Evolutionary conservation across 2,797 vertebrate species (phyloP).

Genomic region (Hydrocynus forskahlii): DNA sequence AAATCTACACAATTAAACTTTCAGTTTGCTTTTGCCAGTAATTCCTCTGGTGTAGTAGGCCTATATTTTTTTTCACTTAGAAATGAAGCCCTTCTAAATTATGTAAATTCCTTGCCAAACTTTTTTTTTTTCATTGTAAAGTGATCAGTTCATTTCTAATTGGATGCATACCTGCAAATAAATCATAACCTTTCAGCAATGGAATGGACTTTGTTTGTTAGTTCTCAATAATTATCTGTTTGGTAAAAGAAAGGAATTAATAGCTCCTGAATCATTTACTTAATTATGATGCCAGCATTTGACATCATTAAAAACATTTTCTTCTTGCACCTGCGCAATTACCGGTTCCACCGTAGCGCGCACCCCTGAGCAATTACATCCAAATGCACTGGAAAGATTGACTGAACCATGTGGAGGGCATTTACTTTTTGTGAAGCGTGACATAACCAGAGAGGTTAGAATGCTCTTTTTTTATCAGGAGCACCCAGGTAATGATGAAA

Average conservation of each 20-base stretch:
- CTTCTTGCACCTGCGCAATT: conserved; percentile 44
- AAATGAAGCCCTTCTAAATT: neutral
- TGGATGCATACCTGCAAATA: conserved; percentile 19
- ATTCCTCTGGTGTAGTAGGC: no score
- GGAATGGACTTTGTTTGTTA: conserved; percentile 20
- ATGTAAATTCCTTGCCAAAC: neutral
- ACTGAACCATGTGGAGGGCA: conserved; percentile 55
- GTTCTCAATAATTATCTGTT: conserved; percentile 20
- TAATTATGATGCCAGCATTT: conserved; percentile 37
- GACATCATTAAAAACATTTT: conserved; percentile 38
- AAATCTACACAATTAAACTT: no score
- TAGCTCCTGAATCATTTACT: conserved; percentile 31
- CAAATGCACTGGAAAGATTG: conserved; percentile 48
- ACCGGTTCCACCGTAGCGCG: conserved; percentile 13
- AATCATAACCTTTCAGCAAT: conserved; percentile 28
- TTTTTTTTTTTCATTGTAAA: neutral
- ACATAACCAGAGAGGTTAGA: conserved; percentile 55
- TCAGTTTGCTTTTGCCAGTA: no score
- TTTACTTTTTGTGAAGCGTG: conserved; percentile 53
- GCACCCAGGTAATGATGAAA: conserved; percentile 56
- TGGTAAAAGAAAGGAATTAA: conserved; percentile 27
- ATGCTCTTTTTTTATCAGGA: conserved; percentile 53
- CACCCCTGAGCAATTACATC: conserved; percentile 51
- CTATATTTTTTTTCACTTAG: neutral
- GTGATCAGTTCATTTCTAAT: neutral